Percentiles rank a stretch among this genome's conserved stretches.
phyloP scores from a whole-genome alignment of 2,797 vertebrate species.

The Falco naumanni region DNA sequence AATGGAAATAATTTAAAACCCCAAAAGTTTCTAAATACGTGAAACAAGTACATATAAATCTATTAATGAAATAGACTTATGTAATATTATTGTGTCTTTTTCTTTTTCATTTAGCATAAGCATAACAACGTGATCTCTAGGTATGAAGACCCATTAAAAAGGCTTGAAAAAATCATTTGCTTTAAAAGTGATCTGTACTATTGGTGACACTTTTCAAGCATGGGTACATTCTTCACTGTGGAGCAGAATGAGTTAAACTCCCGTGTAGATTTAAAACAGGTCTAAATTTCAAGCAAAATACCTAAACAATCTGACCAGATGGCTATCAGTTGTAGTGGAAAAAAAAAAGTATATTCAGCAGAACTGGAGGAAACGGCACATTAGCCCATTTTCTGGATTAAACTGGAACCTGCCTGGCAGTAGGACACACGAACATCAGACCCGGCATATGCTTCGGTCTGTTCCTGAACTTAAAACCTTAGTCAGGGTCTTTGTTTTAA shows the following conservation, averaged over 20 bases:
- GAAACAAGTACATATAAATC: not conserved
- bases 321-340: not conserved
- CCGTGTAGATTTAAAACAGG: not conserved
- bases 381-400: not conserved
- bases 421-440: not conserved
- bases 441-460: rapidly evolving
- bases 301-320: not conserved
- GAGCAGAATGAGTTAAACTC: not conserved
- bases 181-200: not conserved
- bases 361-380: not conserved
- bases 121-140: not conserved
- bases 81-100: too few relatives aligned
- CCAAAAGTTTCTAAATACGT: not conserved
- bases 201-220: not conserved
- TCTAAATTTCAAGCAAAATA: not conserved
- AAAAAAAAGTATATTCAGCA: not conserved
- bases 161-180: not conserved
- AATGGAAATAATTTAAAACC: not conserved
- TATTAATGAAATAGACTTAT: not conserved
- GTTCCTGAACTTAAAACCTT: not conserved
- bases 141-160: not conserved
- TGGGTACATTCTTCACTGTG: rapidly evolving
- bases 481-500: not conserved
- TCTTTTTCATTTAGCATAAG: not conserved
- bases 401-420: not conserved